Base-by-base conservation (phyloP, 2,113 vertebrate genomes). In the Lophotis ruficrista region DNA sequence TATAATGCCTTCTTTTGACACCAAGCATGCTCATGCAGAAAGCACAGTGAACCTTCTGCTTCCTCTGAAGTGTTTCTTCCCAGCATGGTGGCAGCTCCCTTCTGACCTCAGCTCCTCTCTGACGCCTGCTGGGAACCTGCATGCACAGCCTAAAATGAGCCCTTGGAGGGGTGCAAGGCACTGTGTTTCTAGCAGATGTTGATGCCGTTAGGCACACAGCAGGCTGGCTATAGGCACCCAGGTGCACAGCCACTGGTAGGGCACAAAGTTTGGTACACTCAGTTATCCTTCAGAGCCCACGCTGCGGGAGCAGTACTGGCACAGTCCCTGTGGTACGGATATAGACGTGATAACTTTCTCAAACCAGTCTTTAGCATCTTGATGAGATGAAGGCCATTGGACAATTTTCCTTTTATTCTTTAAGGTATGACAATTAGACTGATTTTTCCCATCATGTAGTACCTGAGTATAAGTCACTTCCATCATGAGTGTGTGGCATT, bases 121-220 rank as follows among this genome's bases (percentile, higher is more conserved):
- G 30, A 9, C 53, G 27, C n/a, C 28, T 0, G 0, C 20, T 72
- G 69, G 43, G 33, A 90, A n/a, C 10, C 12, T 66, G 12, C 1
- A 1, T 47, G n/a, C 61, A 47, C 20, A 80, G 83, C 47, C 57
- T 66, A 8, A 53, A 25, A 65, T 6, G 6, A 88, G 38, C 28
- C 31, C 33, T 71, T 62, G 70, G 62, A 50, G 88, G 76, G 54
- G 24, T 48, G 54, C 12, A 68, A 38, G 30, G 9, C 24, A 19
- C 16, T 16, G 3, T 66, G n/a, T 73, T 92, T 88, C 47, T 23
- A n/a, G 12, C 11, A 47, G 66, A 16, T 53, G 64, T 38, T 9
- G 28, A 27, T 4, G 8, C 61, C 6, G 4, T 68, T 28, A 43
- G 68, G 64, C 50, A 47, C 23, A 22, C 7, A 60, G 58, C 45